A percentile compares a stretch with the other conserved stretches of the same genome.
Conservation (phyloP, 2,888 invertebrate genomes). For the Pseudeuparius sepicola region DNA sequence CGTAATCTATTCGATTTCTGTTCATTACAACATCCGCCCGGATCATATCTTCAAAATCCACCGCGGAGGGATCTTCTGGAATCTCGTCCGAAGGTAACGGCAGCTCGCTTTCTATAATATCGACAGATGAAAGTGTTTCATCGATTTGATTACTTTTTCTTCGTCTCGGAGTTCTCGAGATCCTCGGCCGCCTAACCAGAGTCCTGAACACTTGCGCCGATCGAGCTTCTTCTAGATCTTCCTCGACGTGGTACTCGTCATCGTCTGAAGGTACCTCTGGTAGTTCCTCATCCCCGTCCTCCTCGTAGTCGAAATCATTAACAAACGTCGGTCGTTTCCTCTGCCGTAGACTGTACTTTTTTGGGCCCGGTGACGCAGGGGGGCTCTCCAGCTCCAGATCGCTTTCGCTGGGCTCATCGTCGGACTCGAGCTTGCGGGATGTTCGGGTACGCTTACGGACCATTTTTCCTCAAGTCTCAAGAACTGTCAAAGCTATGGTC, state of each 20-base stretch:
- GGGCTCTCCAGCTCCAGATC: conserved; percentile 23
- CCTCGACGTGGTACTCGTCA: conserved; percentile 25
- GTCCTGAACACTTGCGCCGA: background rate
- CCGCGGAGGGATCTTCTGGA: conserved; percentile 22
- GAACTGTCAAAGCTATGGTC: too few relatives aligned
- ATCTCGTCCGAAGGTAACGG: too few relatives aligned
- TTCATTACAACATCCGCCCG: conserved; percentile 33
- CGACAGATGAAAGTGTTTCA: background rate
- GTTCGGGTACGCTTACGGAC: conserved; percentile 29
- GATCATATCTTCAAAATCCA: conserved; percentile 34
- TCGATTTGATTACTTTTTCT: background rate
- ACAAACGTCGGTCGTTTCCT: conserved; percentile 26
- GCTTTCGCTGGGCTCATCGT: conserved; percentile 35
- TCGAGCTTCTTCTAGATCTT: conserved; percentile 17
- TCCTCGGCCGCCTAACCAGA: too few relatives aligned
- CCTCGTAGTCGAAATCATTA: conserved; percentile 43
- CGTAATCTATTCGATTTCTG: conserved; percentile 31
- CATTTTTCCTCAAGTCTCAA: too few relatives aligned
- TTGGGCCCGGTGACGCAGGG: conserved; percentile 24
- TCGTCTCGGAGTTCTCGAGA: too few relatives aligned
- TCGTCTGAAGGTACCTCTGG: conserved; percentile 18
- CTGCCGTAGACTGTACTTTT: conserved; percentile 31
- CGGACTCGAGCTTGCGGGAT: conserved; percentile 24
- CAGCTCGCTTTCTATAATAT: too few relatives aligned
- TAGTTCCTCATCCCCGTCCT: conserved; percentile 36